Evolutionary conservation across 2,113 vertebrate species (phyloP).

Genomic region (Redunca redunca): DNA sequence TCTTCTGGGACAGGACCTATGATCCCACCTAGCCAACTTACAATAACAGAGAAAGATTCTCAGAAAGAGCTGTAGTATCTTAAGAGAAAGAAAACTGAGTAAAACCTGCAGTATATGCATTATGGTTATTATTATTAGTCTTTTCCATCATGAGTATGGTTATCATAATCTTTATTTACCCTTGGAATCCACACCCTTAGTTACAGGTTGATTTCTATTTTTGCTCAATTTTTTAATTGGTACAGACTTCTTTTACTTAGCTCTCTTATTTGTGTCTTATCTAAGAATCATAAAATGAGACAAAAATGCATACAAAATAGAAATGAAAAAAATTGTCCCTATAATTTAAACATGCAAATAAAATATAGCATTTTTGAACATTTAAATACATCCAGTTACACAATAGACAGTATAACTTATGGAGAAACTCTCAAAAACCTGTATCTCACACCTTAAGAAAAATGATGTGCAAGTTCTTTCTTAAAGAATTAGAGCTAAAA

Average conservation of each 20-base stretch:
- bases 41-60: neutral
- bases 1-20: neutral
- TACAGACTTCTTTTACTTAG: neutral
- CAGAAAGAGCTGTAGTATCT: neutral
- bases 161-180: neutral
- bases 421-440: conserved; percentile 17
- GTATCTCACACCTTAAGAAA: neutral
- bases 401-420: neutral
- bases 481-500: conserved; percentile 57
- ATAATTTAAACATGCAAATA: conserved; percentile 13
- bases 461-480: conserved; percentile 13
- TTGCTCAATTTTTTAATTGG: neutral
- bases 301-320: neutral
- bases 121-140: neutral
- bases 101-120: neutral
- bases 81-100: neutral
- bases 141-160: neutral
- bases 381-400: neutral
- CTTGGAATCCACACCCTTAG: neutral
- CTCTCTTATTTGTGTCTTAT: neutral
- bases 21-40: neutral
- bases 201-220: neutral
- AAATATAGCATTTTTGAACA: neutral
- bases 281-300: neutral
- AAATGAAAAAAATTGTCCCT: neutral